Evolutionary conservation across 2,113 vertebrate genomes (phyloP).

Genomic region (Oceanodroma tethys): DNA sequence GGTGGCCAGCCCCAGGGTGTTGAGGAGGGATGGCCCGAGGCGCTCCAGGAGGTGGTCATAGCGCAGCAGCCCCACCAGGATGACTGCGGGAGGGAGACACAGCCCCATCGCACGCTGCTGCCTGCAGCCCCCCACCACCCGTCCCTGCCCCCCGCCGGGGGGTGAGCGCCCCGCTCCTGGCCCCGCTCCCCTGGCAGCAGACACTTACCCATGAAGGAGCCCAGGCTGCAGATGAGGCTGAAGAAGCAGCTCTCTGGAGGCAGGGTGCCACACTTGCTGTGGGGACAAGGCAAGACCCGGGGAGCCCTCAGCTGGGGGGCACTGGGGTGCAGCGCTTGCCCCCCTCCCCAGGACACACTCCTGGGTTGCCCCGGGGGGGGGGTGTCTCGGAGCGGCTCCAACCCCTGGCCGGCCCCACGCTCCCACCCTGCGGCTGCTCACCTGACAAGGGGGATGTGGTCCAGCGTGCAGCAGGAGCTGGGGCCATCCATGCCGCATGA

Average conservation of each 20-base stretch:
- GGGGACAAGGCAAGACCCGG: background rate
- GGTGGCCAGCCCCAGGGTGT: conserved; percentile 77
- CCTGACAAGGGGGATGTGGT: conserved; percentile 86
- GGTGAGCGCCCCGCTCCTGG: background rate
- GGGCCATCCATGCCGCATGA: conserved; percentile 73
- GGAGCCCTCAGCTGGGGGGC: background rate
- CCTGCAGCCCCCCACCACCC: rapidly evolving
- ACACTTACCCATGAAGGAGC: conserved; percentile 87
- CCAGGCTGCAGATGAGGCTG: conserved; percentile 88
- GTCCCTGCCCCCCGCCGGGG: rapidly evolving
- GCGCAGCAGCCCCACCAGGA: conserved; percentile 82
- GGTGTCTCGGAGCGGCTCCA: background rate
- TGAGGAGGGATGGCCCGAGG: conserved; percentile 80
- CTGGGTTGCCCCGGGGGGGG: background rate
- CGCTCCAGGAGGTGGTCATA: conserved; percentile 83
- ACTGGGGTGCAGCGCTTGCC: rapidly evolving
- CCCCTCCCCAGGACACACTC: background rate
- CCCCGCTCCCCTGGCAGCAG: rapidly evolving
- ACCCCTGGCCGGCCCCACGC: rapidly evolving
- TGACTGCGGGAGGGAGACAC: conserved; percentile 62
- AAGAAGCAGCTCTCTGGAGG: conserved; percentile 91
- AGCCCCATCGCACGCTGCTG: rapidly evolving
- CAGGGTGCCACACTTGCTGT: conserved; percentile 85
- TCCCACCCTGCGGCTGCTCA: background rate
- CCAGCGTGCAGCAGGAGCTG: conserved; percentile 78